phyloP scores from a whole-genome alignment of 2,888 invertebrate species.

The Ligdia adustata region DNA sequence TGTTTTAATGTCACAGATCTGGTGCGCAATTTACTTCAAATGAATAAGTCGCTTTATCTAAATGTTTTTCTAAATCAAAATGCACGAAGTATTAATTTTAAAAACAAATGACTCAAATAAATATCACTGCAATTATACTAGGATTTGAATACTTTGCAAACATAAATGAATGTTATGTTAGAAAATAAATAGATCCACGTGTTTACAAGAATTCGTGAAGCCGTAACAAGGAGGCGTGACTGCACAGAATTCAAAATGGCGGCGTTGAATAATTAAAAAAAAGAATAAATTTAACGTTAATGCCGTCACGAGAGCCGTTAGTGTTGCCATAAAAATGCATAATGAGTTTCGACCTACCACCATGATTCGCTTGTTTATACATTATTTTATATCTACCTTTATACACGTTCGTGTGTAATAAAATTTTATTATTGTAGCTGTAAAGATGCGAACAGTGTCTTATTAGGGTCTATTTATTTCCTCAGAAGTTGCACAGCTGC shows the following conservation, averaged over 20 bases:
- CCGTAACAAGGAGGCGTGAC: slow-evolving; percentile 47
- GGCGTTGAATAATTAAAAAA: slow-evolving; percentile 46
- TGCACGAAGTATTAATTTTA: too few relatives aligned
- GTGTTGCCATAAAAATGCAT: slow-evolving; percentile 28
- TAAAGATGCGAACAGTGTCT: slow-evolving; percentile 22
- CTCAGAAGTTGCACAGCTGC: slow-evolving; percentile 16
- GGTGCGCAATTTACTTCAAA: too few relatives aligned
- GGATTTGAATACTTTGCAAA: too few relatives aligned
- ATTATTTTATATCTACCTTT: slow-evolving; percentile 12
- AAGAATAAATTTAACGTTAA: slow-evolving; percentile 42
- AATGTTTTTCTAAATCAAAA: too few relatives aligned
- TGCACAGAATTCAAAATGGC: slow-evolving; percentile 48
- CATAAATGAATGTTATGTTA: too few relatives aligned
- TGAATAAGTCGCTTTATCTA: too few relatives aligned
- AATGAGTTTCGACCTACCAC: slow-evolving; percentile 24
- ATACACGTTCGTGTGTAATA: slow-evolving; percentile 26
- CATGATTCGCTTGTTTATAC: slow-evolving; percentile 15
- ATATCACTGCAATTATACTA: too few relatives aligned
- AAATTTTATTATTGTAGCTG: slow-evolving; percentile 26
- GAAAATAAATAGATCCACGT: slow-evolving; percentile 7
- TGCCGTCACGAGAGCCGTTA: slow-evolving; percentile 42
- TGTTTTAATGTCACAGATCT: too few relatives aligned
- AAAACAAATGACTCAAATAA: too few relatives aligned
- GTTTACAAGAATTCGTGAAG: slow-evolving; percentile 31
- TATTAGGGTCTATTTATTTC: slow-evolving; percentile 23